Conservation (phyloP, 30 jellyfish, hydroid and myxozoan species). For the Sanderia malayensis region DNA sequence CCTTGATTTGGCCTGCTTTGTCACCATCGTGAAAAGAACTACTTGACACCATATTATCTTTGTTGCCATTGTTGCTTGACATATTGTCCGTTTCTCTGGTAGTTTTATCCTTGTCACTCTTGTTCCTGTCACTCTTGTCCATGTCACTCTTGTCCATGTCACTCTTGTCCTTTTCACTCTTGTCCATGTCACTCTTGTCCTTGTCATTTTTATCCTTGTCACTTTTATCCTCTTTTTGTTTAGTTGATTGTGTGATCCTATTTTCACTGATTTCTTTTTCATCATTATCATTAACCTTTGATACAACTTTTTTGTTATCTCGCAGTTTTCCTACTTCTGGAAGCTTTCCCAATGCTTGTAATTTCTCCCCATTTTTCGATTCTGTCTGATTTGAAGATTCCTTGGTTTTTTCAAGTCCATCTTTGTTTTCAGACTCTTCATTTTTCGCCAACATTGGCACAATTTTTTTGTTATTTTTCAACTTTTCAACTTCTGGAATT, state of each 20-base stretch:
- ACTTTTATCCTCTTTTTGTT: not conserved
- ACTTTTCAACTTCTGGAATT: too few species aligned
- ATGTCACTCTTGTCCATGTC: constrained; percentile 27
- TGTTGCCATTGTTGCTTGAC: not conserved
- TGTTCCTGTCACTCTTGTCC: constrained; percentile 13
- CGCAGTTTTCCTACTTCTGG: constrained; percentile 11
- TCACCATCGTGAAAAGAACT: not conserved
- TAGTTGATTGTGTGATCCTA: not conserved
- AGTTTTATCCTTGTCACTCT: constrained; percentile 1
- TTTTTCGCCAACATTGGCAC: too few species aligned
- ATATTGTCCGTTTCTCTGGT: not conserved
- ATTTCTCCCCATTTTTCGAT: not conserved
- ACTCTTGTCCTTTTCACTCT: constrained; percentile 26
- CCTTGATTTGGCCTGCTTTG: not conserved
- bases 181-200: constrained; percentile 14
- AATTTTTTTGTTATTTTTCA: too few species aligned
- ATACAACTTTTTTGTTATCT: not conserved
- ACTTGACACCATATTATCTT: not conserved
- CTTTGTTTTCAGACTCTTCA: not conserved
- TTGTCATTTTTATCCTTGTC: constrained; percentile 2
- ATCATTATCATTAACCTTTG: not conserved
- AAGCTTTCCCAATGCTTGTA: not conserved
- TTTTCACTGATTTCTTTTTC: constrained; percentile 14
- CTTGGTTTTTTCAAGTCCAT: not conserved
- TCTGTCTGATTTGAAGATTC: constrained; percentile 4